These are phyloP conservation scores for Myopa testacea DNA, from an alignment of 2,888 invertebrate species.

Conservation along the genomic window DNA sequence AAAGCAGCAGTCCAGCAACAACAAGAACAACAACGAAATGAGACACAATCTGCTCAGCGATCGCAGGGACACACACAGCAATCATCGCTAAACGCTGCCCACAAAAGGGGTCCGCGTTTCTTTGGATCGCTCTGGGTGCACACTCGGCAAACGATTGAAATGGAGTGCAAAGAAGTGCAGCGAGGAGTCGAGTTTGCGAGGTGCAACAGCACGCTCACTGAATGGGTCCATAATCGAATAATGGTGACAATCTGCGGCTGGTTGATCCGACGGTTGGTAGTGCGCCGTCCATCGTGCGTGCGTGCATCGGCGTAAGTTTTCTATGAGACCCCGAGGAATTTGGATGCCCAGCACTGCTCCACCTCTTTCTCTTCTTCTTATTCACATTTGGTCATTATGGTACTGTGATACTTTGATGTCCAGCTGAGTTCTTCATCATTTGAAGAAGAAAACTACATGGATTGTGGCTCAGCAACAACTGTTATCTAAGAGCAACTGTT, in stretches of 20 bases:
- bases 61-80: constrained; percentile 43
- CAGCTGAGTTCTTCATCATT: too few relatives aligned
- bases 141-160: neutral
- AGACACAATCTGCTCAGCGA: constrained; percentile 57
- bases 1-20: constrained; percentile 39
- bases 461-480: too few relatives aligned
- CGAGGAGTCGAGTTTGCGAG: neutral
- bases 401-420: too few relatives aligned
- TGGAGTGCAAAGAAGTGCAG: neutral
- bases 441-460: too few relatives aligned
- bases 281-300: neutral
- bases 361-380: neutral
- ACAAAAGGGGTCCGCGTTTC: constrained; percentile 53
- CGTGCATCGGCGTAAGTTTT: constrained; percentile 19
- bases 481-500: too few relatives aligned
- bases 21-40: constrained; percentile 51
- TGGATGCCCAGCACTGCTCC: neutral
- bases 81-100: constrained; percentile 61
- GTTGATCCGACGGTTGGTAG: neutral
- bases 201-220: neutral
- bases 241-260: neutral
- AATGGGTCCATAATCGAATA: constrained; percentile 5
- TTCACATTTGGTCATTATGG: too few relatives aligned
- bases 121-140: neutral
- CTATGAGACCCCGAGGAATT: constrained; percentile 35